These are phyloP conservation scores for Tetrao urogallus DNA, from an alignment of 2,113 vertebrate genomes.

Conservation along the genomic window DNA sequence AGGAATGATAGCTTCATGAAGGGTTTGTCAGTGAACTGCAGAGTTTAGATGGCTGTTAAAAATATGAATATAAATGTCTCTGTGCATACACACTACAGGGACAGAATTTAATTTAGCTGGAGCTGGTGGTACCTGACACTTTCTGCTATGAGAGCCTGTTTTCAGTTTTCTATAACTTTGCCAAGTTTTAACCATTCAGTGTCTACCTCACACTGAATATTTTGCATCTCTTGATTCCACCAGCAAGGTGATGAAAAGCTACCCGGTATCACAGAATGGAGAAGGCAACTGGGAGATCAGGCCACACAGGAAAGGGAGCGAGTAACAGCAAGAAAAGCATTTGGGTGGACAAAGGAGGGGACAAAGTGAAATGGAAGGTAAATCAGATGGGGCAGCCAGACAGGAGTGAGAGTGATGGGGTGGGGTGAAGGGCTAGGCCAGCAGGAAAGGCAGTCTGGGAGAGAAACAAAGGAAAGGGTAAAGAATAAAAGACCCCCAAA, in stretches of 20 bases:
- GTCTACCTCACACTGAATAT: constrained; percentile 71
- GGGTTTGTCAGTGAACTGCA: constrained; percentile 76
- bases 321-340: constrained; percentile 7
- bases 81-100: constrained; percentile 75
- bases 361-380: constrained; percentile 55
- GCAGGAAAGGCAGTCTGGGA: constrained; percentile 52
- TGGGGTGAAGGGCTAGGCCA: constrained; percentile 55
- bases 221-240: constrained; percentile 74
- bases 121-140: constrained; percentile 73
- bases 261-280: constrained; percentile 38
- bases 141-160: constrained; percentile 72
- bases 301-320: constrained; percentile 23
- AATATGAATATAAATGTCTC: constrained; percentile 78
- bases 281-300: constrained; percentile 36
- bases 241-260: constrained; percentile 70
- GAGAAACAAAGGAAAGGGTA: constrained; percentile 45
- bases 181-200: constrained; percentile 74
- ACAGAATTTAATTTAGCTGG: constrained; percentile 78
- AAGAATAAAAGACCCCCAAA: constrained; percentile 64
- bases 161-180: constrained; percentile 73
- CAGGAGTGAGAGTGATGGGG: constrained; percentile 15
- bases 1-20: constrained; percentile 72
- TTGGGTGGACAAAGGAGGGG: constrained; percentile 45
- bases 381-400: constrained; percentile 47
- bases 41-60: constrained; percentile 78